phyloP scores from a whole-genome alignment of 2,888 invertebrate genomes.

The Fragum sueziense region DNA sequence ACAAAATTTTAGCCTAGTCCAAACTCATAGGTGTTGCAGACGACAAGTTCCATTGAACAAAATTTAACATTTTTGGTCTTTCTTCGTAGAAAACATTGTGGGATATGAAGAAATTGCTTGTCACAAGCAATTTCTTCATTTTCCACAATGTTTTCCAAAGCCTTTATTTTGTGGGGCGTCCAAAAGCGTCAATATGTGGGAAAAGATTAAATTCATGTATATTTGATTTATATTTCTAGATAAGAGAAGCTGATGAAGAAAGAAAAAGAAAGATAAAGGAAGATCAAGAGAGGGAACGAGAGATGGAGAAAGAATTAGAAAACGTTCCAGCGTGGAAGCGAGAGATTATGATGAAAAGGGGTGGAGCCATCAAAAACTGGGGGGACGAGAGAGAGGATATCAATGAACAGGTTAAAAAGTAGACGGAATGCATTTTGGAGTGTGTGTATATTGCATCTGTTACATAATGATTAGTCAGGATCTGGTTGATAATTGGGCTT shows the following conservation, averaged over 20 bases:
- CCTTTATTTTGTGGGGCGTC: too few species aligned
- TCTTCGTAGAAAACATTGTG: too few species aligned
- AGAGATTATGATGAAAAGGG: constrained; percentile 71
- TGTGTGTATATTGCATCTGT: background rate
- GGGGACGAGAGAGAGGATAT: constrained; percentile 65
- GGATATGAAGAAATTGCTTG: too few species aligned
- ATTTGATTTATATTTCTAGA: constrained; percentile 14
- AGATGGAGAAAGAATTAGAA: constrained; percentile 66
- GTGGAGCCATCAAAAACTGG: constrained; percentile 67
- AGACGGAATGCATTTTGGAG: background rate
- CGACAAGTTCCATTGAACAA: too few species aligned
- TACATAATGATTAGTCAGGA: background rate
- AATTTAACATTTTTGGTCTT: too few species aligned
- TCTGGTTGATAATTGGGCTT: background rate
- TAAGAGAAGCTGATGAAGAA: constrained; percentile 49
- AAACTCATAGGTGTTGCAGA: too few species aligned
- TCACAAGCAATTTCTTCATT: background rate
- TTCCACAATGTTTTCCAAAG: too few species aligned
- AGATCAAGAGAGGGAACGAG: constrained; percentile 54
- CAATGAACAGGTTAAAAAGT: constrained; percentile 56
- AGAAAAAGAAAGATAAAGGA: constrained; percentile 40
- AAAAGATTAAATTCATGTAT: too few species aligned
- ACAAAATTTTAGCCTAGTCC: too few species aligned
- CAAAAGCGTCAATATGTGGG: too few species aligned
- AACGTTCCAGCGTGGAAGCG: constrained; percentile 75